Conservation (phyloP, 2,888 invertebrate species). For the Agriotes lineatus region DNA sequence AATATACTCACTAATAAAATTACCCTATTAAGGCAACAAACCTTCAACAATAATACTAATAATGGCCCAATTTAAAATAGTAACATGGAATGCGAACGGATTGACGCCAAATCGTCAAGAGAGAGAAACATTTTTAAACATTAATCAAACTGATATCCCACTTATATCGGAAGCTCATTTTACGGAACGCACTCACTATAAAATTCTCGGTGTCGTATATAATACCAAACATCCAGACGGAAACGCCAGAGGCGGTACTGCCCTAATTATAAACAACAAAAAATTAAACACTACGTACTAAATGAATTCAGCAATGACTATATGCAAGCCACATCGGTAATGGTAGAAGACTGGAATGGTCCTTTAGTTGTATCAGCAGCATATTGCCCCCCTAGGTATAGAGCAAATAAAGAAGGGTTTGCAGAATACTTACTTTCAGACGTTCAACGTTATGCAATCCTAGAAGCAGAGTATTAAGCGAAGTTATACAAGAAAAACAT, state of each 20-base stretch:
- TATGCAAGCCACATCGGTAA: background rate
- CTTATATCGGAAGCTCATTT: background rate
- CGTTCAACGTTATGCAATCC: background rate
- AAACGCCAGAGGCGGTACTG: background rate
- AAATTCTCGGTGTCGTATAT: background rate
- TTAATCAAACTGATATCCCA: too few species aligned
- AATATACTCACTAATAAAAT: conserved; percentile 12
- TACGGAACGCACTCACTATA: conserved; percentile 9
- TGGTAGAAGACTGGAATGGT: too few species aligned
- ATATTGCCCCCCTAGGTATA: conserved; percentile 13
- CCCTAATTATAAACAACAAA: background rate
- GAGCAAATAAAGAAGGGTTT: conserved; percentile 15
- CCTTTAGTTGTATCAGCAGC: background rate
- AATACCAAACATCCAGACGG: background rate
- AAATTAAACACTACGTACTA: background rate
- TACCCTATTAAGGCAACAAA: conserved; percentile 10
- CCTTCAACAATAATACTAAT: background rate
- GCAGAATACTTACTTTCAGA: background rate
- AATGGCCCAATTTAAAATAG: background rate
- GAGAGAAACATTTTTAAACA: background rate
- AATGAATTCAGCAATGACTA: background rate
- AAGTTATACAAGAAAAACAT: conserved; percentile 5
- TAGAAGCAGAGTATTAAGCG: conserved; percentile 1
- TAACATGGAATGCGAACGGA: background rate
- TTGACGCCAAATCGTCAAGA: conserved; percentile 6